Evolutionary conservation across 2,113 vertebrate genomes (phyloP), one percentile per base, ranked within the genome.

Genomic region (Anas platyrhynchos): DNA sequence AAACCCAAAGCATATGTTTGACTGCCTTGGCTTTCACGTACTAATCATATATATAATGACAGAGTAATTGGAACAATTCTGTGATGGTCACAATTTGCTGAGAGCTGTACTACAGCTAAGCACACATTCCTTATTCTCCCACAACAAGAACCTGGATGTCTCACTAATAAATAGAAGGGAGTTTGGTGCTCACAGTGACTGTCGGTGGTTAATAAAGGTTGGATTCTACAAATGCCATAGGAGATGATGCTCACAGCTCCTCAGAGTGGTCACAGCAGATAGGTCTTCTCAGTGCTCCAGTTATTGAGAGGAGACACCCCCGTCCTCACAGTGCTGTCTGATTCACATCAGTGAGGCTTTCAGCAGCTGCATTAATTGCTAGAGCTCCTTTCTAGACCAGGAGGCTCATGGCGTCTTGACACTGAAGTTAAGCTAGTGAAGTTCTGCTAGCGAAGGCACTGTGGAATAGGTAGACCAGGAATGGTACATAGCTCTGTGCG

Each of bases 341-440:
- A 31, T 34, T 56, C 8, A 0, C 32, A 69, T 36, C 81, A 83
- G 73, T 38, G 43, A 82, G 34, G 48, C 81, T 87, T 75, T 54
- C 7, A 5, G 29, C 7, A 18, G 7, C 50, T 0, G 1, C 0
- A 0, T 9, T 41, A 36, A 65, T 38, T 6, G 72, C n/a, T 52
- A 43, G 73, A 86, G n/a, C 68, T 81, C 68, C 7, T 2, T 43
- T 23, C 59, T 31, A 9, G 50, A 32, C 9, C 41, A 54, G 46
- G 17, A 23, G 44, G 9, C 73, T n/a, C 13, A 18, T 17, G 46
- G 67, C 1, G 1, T 46, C 2, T 2, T 3, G 14, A 31, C 26
- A 10, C 56, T 22, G 73, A 21, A 38, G 46, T 17, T 63, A 16
- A 5, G 41, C 41, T 41, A 41, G 41, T 41, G 41, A 41, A 41